Evolutionary conservation across 2,113 vertebrate genomes (phyloP).

Genomic region (Sialia sialis): DNA sequence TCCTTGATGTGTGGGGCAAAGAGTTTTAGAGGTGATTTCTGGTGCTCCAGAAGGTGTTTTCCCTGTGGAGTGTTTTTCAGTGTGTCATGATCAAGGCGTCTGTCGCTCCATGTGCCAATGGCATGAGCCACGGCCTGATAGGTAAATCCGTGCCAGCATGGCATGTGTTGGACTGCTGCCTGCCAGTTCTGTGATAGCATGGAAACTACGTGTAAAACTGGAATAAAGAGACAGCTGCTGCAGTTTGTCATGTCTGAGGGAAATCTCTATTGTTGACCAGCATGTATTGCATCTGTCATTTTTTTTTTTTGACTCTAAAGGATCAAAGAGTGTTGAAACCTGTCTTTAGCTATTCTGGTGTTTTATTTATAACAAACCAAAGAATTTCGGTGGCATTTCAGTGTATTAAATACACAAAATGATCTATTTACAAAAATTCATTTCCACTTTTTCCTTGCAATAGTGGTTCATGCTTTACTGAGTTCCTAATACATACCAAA

Average conservation of each 20-base stretch:
- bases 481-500: neutral
- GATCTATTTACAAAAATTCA: neutral
- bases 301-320: neutral
- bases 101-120: neutral
- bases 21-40: neutral
- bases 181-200: neutral
- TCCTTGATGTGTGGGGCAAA: neutral
- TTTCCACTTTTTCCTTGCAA: neutral
- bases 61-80: neutral
- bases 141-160: neutral
- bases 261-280: slow-evolving; percentile 1
- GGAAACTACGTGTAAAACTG: neutral
- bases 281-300: neutral
- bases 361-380: neutral
- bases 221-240: neutral
- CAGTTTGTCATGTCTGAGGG: neutral
- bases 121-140: neutral
- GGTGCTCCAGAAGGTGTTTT: neutral
- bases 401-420: neutral
- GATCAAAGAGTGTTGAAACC: neutral
- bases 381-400: neutral
- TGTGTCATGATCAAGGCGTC: neutral
- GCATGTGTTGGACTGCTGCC: neutral
- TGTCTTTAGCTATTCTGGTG: neutral
- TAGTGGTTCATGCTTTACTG: rapidly evolving